Base-by-base conservation (phyloP, 2,888 invertebrate species). In the Patella depressa region DNA sequence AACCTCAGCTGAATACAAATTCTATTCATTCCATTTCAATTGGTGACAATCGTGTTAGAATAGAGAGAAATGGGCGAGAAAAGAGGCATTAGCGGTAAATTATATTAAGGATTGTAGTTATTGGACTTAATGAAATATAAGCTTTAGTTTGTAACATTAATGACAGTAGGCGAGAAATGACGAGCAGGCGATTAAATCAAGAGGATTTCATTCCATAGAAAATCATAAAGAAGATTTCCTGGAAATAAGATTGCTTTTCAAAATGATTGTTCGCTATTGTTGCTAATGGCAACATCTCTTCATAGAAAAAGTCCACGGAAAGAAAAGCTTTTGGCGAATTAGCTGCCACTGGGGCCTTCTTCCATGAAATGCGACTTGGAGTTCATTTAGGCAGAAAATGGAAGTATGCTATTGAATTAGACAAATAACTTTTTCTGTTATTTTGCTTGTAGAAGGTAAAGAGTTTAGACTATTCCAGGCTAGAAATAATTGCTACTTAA, bases 401-500 rank as follows among this genome's bases (percentile, higher is more conserved):
- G 24, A 65, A 65, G 65, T 24, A 65, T 65, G 19, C 65, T 65
- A 65, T 65, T 65, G 65, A 65, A 24, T 65, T 65, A 65, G 65
- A 65, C 65, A 15, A 12, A 24, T 24, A 65, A 24, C 24, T 65
- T 65, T 65, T 65, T 65, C 65, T 19, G 65, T 65, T 65, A 24
- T 65, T 65, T 24, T 65, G 65, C 19, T 24, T 24, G 15, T 65
- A 24, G 65, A 65, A 19, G 69, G 53, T 65, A 53, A 53, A 29
- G 69, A 14, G n/a, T 29, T 45, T 34, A 34, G 45, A 54, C 69
- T 76, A 69, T 76, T 76, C 69, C 72, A 29, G 53, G 72, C 45
- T 73, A 15, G 57, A 65, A 72, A 72, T 76, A 73, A 76, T 76
- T 76, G 76, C 69, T 59, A 76, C 54, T 76, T 76, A 76, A 76